Evolutionary conservation across 1,140 invertebrate species (phyloP).

Genomic region (Hirudo medicinalis): DNA sequence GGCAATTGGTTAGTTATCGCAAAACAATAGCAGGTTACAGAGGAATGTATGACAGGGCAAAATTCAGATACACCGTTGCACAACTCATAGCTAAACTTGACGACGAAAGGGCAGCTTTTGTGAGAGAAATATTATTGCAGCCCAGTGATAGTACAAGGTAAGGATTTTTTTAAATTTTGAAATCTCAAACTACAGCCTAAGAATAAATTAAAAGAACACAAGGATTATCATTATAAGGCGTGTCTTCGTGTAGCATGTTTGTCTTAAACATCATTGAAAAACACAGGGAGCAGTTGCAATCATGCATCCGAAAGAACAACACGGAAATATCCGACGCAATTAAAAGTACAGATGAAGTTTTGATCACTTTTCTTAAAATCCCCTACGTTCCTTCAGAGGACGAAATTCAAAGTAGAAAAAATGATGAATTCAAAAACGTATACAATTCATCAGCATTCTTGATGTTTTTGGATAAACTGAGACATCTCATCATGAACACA

Average conservation of each 20-base stretch:
- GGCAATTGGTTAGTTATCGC: constrained; percentile 4
- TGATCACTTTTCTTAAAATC: background rate
- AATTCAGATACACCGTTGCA: background rate
- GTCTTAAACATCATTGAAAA: background rate
- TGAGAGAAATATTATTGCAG: too few species aligned
- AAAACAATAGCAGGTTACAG: constrained; percentile 1
- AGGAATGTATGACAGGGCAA: constrained; percentile 3
- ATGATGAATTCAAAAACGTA: background rate
- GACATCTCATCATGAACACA: background rate
- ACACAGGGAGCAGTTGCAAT: background rate
- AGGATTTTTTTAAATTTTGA: too few species aligned
- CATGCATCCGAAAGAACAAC: background rate
- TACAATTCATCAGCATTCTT: background rate
- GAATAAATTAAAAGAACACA: too few species aligned
- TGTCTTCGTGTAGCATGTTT: background rate
- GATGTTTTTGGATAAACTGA: background rate
- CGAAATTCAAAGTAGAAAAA: background rate
- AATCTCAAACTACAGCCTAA: too few species aligned
- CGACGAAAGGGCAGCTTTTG: constrained; percentile 1
- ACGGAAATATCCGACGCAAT: background rate
- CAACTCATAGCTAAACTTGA: background rate
- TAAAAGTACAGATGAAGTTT: background rate
- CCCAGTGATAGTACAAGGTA: too few species aligned
- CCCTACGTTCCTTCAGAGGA: background rate
- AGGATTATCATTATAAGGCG: background rate